Evolutionary conservation across 2,797 vertebrate genomes (phyloP), one percentile per base, ranked within the genome.

Genomic region (Myripristis jacobus): DNA sequence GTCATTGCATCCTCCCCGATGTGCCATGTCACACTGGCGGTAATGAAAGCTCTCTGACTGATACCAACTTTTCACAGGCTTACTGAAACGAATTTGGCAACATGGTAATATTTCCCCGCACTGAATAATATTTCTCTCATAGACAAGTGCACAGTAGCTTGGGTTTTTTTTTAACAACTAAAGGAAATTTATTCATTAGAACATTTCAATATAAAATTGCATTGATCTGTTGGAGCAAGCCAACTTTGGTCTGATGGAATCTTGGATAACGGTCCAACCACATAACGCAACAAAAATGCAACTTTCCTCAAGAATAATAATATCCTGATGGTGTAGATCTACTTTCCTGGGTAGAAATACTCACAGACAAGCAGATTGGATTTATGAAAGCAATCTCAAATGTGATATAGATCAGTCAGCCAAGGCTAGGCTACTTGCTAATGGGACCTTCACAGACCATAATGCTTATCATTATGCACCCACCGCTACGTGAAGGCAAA

Each of bases 161-260:
- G 0, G 47, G 66, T 59, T 51, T 66, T 73, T 73, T 63, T 29
- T 34, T 47, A 12, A 21, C 7, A 3, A 18, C 73, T 64, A 6
- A 56, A 84, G 70, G 62, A 75, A 80, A 87, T 82, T 34, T 73
- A 82, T 79, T 83, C 69, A 22, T 69, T 50, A 50, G 76, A 83
- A 71, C 48, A 38, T 82, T 75, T 80, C 46, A 83, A 85, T 72
- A 78, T 77, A 82, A 78, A 55, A 34, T 10, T 9, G 25, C 77
- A 86, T 79, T 85, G 83, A 87, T 82, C 70, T 81, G 73, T 29
- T 19, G 80, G 47, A 57, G 66, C 61, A 38, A 63, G 48, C 34
- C 9, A 19, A 67, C 74, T 71, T 66, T 16, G 25, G 38, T 77
- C 77, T 77, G 73, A 73, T 47, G 50, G 50, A 77, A 86, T 81